Evolutionary conservation across 30 jellyfish, hydroid and myxozoan species (phyloP).

Genomic region (Hydra vulgaris): DNA sequence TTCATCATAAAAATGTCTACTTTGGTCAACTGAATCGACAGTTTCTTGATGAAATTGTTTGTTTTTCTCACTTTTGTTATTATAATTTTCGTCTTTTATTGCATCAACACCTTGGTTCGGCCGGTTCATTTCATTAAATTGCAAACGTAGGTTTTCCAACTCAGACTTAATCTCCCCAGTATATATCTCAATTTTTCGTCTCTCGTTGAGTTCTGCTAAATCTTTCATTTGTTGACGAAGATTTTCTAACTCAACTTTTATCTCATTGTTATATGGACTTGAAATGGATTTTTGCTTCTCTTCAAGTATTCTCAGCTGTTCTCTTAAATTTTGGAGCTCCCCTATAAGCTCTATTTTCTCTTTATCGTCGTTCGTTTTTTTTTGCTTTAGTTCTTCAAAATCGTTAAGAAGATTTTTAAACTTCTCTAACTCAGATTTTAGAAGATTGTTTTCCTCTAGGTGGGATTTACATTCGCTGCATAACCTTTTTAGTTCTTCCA

Average conservation of each 20-base stretch:
- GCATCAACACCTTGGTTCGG: background rate
- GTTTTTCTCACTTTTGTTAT: slow-evolving; percentile 1
- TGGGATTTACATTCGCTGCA: background rate
- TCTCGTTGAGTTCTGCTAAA: slow-evolving; percentile 13
- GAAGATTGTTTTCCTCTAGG: slow-evolving; percentile 6
- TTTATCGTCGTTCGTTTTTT: background rate
- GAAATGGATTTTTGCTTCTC: slow-evolving; percentile 14
- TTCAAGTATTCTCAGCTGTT: slow-evolving; percentile 17
- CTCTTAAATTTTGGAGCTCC: slow-evolving; percentile 19
- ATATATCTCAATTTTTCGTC: slow-evolving; percentile 8
- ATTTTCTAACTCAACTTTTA: slow-evolving; percentile 28
- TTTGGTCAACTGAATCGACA: too few species aligned
- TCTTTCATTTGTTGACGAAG: slow-evolving; percentile 34
- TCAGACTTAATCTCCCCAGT: slow-evolving; percentile 25
- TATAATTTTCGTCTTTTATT: too few species aligned
- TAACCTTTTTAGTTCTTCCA: background rate
- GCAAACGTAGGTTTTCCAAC: slow-evolving; percentile 16
- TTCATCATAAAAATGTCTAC: too few species aligned
- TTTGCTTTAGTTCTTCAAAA: slow-evolving; percentile 17
- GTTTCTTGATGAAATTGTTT: slow-evolving; percentile 1
- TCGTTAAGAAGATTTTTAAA: slow-evolving; percentile 1
- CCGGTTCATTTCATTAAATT: slow-evolving; percentile 17
- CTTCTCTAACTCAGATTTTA: slow-evolving; percentile 16
- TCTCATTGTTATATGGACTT: slow-evolving; percentile 18
- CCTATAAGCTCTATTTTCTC: slow-evolving; percentile 11